Conservation (phyloP, 2,113 vertebrate species). For the Mellivora capensis region DNA sequence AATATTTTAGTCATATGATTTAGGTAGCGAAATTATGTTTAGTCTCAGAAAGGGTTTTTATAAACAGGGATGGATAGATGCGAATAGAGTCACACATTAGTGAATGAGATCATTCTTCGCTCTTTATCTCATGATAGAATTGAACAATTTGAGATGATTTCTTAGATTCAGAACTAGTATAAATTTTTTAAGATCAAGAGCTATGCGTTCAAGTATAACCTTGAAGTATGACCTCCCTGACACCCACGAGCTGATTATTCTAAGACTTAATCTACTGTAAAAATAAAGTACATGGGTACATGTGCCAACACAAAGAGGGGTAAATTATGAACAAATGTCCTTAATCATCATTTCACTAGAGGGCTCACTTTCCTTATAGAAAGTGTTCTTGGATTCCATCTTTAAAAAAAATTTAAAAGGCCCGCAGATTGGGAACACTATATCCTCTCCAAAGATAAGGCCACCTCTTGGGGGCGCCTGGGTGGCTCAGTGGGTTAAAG, state of each 20-base stretch:
- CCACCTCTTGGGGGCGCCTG: no score
- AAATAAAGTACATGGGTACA: not conserved
- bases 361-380: slow-evolving; percentile 62
- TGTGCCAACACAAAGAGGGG: not conserved
- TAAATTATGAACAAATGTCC: not conserved
- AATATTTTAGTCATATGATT: not conserved
- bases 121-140: not conserved
- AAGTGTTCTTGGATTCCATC: not conserved
- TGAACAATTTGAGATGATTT: not conserved
- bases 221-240: not conserved
- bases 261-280: not conserved
- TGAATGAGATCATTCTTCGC: not conserved
- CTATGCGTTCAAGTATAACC: not conserved
- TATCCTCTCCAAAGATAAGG: not conserved
- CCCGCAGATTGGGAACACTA: not conserved
- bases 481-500: no score
- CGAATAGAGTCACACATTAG: not conserved
- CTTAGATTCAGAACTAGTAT: not conserved
- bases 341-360: slow-evolving; percentile 65
- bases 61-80: not conserved
- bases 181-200: slow-evolving; percentile 6
- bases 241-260: not conserved
- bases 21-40: not conserved
- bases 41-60: not conserved
- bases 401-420: not conserved